Conservation (phyloP, 1,140 invertebrate species). For the roundworm (Caenorhabditis elegans) region DNA sequence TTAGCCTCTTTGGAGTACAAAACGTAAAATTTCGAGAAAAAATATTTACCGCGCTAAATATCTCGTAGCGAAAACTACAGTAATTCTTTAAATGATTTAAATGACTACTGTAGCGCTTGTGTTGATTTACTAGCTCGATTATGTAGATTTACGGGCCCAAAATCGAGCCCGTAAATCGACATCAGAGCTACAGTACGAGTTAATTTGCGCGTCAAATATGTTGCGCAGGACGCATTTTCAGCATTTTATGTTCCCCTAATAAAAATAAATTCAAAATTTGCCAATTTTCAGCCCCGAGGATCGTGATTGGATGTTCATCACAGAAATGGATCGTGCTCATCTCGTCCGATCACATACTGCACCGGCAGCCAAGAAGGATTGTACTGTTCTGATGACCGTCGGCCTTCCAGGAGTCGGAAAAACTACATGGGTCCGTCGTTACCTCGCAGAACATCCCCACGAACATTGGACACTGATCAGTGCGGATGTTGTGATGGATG, state of each 20-base stretch:
- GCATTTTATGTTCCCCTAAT: neutral
- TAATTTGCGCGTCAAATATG: too few species aligned
- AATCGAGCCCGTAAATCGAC: too few species aligned
- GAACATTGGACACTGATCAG: constrained; percentile 62
- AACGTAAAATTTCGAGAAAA: too few species aligned
- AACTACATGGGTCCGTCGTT: constrained; percentile 61
- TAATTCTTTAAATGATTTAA: too few species aligned
- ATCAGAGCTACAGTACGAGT: too few species aligned
- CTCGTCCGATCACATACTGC: constrained; percentile 29
- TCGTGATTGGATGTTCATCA: constrained; percentile 31
- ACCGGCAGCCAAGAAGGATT: constrained; percentile 52
- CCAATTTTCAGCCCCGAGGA: neutral
- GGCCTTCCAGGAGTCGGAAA: constrained; percentile 55
- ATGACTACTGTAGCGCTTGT: too few species aligned
- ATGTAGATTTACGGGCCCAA: too few species aligned
- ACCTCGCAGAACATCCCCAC: constrained; percentile 60
- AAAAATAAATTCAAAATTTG: neutral
- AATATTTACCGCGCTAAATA: too few species aligned
- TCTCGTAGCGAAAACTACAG: too few species aligned
- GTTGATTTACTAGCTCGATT: too few species aligned
- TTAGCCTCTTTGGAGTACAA: too few species aligned
- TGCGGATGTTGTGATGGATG: constrained; percentile 54
- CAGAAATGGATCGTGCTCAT: constrained; percentile 29
- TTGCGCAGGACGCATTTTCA: too few species aligned
- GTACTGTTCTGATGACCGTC: constrained; percentile 63